Evolutionary conservation across 1,140 invertebrate species (phyloP), one percentile per base, ranked within the genome.

Genomic region (Caenorhabditis latens): DNA sequence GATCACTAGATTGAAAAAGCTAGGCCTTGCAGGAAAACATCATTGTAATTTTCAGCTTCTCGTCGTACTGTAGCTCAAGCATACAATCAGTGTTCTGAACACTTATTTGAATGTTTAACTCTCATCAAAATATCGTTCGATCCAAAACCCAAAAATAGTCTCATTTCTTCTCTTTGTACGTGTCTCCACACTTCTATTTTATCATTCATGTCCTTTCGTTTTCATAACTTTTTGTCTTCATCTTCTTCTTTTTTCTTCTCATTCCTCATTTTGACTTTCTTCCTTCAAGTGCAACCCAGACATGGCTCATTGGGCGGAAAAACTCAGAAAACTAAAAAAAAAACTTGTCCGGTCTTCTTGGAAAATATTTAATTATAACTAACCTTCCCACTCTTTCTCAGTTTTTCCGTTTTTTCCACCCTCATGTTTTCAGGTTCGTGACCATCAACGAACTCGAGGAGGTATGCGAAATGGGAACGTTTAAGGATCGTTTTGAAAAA

Each of bases 401-500:
- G n/a, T 58, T 58, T 71, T 71, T 21, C 4, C 67, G 0, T 58
- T 58, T 71, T 50, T 24, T 53, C n/a, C 46, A 50, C n/a, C 5
- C 42, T 79, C 43, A 48, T 46, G 43, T 13, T 50, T 79, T 50
- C 71, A 79, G 71, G 71, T 79, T 71, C 65, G 65, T 79, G 71
- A 79, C 19, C 46, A 79, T 79, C 71, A 79, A 24, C 71, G 46
- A 79, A 50, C 71, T 79, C n/a, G 71, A 79, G 46, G 71, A 79
- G 46, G 46, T 50, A 79, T 79, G 71, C 71, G 46, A 79, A 79
- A 79, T 79, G 71, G 71, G 71, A 79, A 24, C 46, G 11, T 79
- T 79, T 14, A 79, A 50, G 21, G 71, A 79, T 53, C 71, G 71
- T 79, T 79, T 79, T 79, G 71, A 79, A 50, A 79, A 79, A 79